Evolutionary conservation across 2,797 vertebrate species (phyloP).

Genomic region (Prunella strophiata): DNA sequence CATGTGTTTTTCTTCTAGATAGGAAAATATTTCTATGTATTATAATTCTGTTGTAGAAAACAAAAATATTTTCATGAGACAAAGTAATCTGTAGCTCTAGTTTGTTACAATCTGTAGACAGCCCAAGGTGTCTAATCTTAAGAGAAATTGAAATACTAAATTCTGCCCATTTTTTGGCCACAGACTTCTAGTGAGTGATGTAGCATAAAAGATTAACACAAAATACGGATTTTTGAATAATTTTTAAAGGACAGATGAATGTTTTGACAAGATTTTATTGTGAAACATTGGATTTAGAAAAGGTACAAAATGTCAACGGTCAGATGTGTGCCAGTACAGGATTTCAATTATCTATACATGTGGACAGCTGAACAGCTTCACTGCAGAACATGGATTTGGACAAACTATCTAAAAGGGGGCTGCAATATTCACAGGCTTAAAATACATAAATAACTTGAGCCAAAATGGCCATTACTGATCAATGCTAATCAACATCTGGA

Average conservation of each 20-base stretch:
- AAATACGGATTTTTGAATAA: background rate
- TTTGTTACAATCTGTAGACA: background rate
- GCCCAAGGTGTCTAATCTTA: background rate
- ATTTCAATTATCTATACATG: slow-evolving; percentile 81
- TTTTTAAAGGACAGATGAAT: background rate
- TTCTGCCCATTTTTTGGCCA: background rate
- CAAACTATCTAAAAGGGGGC: slow-evolving; percentile 83
- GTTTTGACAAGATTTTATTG: slow-evolving; percentile 90
- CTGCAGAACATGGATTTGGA: slow-evolving; percentile 81
- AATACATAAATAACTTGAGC: slow-evolving; percentile 83
- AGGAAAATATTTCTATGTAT: background rate
- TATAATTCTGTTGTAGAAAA: background rate
- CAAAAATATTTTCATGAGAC: background rate
- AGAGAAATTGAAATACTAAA: background rate
- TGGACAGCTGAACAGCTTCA: slow-evolving; percentile 81
- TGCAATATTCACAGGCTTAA: slow-evolving; percentile 88
- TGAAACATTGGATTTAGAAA: slow-evolving; percentile 89
- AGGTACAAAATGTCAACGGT: slow-evolving; percentile 94
- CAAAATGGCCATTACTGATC: slow-evolving; percentile 78
- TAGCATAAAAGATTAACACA: background rate
- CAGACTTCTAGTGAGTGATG: background rate
- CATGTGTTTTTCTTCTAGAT: background rate
- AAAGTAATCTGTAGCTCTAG: background rate
- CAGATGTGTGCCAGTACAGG: slow-evolving; percentile 90
- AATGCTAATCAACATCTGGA: slow-evolving; percentile 85